These are phyloP conservation scores for Cataglyphis livida DNA, from an alignment of 2,888 invertebrate species.

Conservation along the genomic window DNA sequence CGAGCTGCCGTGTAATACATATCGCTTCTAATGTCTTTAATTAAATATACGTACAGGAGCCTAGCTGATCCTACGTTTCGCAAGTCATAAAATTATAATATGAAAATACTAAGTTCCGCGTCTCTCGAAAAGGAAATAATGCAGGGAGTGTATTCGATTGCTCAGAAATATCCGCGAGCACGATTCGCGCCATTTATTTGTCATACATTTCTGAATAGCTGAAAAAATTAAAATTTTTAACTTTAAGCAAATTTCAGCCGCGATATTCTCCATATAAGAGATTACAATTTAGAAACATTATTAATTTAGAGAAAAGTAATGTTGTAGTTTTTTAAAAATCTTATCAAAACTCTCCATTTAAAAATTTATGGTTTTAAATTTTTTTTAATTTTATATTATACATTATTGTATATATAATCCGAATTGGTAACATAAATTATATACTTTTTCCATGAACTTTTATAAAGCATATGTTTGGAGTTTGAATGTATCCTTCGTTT, in stretches of 20 bases:
- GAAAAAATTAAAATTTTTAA: neutral
- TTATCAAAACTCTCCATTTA: neutral
- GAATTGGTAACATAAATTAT: neutral
- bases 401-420: neutral
- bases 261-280: neutral
- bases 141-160: slow-evolving; percentile 23
- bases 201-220: neutral
- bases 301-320: neutral
- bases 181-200: neutral
- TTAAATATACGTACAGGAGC: slow-evolving; percentile 63
- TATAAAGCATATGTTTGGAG: neutral
- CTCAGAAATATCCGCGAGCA: slow-evolving; percentile 9
- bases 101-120: slow-evolving; percentile 16
- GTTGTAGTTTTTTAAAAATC: neutral
- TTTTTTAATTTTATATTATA: neutral
- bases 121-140: slow-evolving; percentile 27
- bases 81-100: slow-evolving; percentile 31
- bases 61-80: neutral
- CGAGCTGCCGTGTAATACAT: slow-evolving; percentile 51
- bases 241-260: neutral
- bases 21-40: slow-evolving; percentile 68
- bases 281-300: slow-evolving; percentile 3
- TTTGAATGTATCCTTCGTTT: neutral
- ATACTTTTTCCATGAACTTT: neutral
- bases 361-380: neutral